Base-by-base conservation (phyloP, 2,113 vertebrate genomes). In the Elephas maximus region DNA sequence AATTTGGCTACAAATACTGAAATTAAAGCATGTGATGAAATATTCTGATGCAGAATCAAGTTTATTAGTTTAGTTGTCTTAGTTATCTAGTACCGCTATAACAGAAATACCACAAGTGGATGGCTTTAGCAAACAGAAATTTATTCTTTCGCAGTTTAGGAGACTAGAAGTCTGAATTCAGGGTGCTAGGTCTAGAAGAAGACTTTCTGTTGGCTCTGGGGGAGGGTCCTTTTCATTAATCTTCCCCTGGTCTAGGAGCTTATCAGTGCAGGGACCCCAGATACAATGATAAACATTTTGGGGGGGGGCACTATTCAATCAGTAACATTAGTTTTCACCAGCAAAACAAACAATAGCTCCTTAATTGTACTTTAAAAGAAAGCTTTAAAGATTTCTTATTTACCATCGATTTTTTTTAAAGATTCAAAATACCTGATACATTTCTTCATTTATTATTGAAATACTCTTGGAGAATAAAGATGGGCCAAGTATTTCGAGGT, bases 331-430 rank as follows among this genome's bases (percentile, higher is more conserved):
- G 53, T 57, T 57, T 57, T 90, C 62, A 48, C 6, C 67, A 79
- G 28, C 24, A 92, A 86, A 74, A 67, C 62, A n/a, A 33, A 33
- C 10, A 37, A 18, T 37, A 28, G 11, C 4, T 80, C 77, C 79
- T 90, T 78, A 82, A n/a, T 63, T 90, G n/a, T 76, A 86, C 63
- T 60, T 84, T 83, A 24, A 62, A 77, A 94, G 37, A 77, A 48
- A 76, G 57, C 20, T 18, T 78, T 20, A 2, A 60, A 45, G 5
- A 26, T 90, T 95, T 37, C 18, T 90, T 69, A 44, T 71, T 89
- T 91, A 77, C 5, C 17, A 69, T 0, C 18, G 6, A 48, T 48
- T 67, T 79, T 83, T 95, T 81, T 69, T n/a, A 74, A 87, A 73
- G 44, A 88, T 24, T 84, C 0, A 41, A 18, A 51, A n/a, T 30